A percentile compares a stretch with the other conserved stretches of the same genome.
Conservation (phyloP, 1,140 invertebrate species). For the Drosophila santomea region DNA sequence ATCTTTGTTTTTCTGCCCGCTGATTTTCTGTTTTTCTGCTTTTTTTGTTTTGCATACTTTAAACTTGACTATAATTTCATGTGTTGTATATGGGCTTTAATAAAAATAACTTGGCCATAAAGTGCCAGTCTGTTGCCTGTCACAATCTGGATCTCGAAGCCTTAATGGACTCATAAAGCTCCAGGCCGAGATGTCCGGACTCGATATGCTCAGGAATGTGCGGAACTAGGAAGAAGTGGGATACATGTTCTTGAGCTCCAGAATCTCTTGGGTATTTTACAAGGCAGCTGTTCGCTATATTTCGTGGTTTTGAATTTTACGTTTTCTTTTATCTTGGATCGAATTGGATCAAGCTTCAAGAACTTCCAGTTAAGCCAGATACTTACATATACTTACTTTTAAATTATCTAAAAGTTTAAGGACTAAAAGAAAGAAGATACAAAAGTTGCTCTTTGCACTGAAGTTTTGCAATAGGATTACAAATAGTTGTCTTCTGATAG, state of each 20-base stretch:
- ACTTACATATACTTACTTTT: too few relatives aligned
- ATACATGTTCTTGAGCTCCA: not conserved
- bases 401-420: too few relatives aligned
- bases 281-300: not conserved
- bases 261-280: not conserved
- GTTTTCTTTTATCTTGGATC: not conserved
- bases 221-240: constrained; percentile 6
- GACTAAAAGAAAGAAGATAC: not conserved
- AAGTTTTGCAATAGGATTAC: too few relatives aligned
- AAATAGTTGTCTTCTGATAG: too few relatives aligned
- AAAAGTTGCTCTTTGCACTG: not conserved
- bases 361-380: too few relatives aligned
- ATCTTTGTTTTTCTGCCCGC: constrained; percentile 21
- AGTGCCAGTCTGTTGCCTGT: constrained; percentile 24
- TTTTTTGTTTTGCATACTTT: constrained; percentile 38
- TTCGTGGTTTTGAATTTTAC: not conserved
- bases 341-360: too few relatives aligned
- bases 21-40: not conserved
- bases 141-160: constrained; percentile 46
- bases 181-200: constrained; percentile 19
- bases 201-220: constrained; percentile 27
- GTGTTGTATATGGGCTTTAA: constrained; percentile 54
- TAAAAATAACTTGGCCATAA: constrained; percentile 57
- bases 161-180: constrained; percentile 50
- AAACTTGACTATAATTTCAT: constrained; percentile 54